A percentile compares a stretch with the other conserved stretches of the same genome.
Evolutionary conservation across 2,113 vertebrate genomes (phyloP).

Genomic region (Pachycephala philippinensis): DNA sequence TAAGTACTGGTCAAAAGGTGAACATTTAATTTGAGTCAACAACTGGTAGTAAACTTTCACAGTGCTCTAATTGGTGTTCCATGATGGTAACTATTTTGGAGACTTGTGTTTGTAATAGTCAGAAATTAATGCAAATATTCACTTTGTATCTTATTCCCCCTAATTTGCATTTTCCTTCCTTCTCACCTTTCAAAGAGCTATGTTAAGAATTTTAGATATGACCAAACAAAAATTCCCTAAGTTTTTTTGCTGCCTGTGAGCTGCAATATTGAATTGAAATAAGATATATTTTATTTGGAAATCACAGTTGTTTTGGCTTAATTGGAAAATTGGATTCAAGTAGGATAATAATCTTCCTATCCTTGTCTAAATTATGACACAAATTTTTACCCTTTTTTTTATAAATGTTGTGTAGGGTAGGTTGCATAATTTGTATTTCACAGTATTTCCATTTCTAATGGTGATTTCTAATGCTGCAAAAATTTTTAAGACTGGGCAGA

Average conservation of each 20-base stretch:
- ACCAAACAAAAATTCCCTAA: background rate
- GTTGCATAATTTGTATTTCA: background rate
- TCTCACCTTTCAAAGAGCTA: background rate
- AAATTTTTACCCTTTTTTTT: background rate
- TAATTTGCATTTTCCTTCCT: background rate
- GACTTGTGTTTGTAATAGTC: background rate
- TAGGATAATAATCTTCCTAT: background rate
- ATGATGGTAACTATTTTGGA: background rate
- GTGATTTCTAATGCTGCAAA: background rate
- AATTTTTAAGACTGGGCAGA: background rate
- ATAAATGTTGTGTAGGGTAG: background rate
- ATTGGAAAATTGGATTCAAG: background rate
- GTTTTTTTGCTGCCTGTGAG: background rate
- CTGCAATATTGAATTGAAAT: background rate
- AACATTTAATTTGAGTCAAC: background rate
- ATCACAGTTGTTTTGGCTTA: background rate
- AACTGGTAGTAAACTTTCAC: background rate
- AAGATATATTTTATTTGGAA: background rate
- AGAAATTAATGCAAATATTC: constrained; percentile 1
- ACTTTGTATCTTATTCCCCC: background rate
- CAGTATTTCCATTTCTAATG: background rate
- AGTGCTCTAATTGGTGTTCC: background rate
- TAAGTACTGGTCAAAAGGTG: background rate
- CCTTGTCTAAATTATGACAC: background rate
- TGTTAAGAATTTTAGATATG: background rate